Percentiles rank a stretch among this genome's conserved stretches.
Evolutionary conservation across 2,113 vertebrate genomes (phyloP).

Genomic region (Nansenia antarctica): DNA sequence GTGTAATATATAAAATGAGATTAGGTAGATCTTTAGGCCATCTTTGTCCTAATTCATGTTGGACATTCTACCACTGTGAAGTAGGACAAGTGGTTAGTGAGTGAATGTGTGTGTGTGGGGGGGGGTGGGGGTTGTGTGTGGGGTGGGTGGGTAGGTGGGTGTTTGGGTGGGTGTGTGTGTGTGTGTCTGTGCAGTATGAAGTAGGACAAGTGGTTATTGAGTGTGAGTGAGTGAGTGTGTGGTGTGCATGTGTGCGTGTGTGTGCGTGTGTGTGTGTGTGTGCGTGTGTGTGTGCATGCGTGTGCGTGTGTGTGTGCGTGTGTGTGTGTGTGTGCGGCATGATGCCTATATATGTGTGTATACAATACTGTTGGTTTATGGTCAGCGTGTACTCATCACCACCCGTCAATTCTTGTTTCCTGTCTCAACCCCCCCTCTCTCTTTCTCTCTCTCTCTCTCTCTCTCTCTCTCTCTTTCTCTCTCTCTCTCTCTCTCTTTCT

Average conservation of each 20-base stretch:
- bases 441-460: not conserved
- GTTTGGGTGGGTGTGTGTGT: not conserved
- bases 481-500: not conserved
- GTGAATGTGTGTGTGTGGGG: slow-evolving; percentile 1
- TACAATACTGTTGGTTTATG: not conserved
- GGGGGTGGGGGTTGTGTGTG: not conserved
- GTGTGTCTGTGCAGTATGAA: slow-evolving; percentile 13
- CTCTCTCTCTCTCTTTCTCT: not conserved
- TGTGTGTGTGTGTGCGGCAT: not conserved
- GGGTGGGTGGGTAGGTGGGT: not conserved
- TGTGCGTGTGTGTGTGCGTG: not conserved
- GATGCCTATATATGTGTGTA: not conserved
- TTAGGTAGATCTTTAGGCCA: not conserved
- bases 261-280: no score
- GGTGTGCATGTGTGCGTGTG: no score
- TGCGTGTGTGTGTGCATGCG: no score
- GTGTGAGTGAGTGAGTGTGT: no score
- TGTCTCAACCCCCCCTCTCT: slow-evolving; percentile 17
- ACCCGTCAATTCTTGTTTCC: slow-evolving; percentile 26
- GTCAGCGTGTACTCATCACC: slow-evolving; percentile 15
- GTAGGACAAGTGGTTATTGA: slow-evolving; percentile 29
- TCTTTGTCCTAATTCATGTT: slow-evolving; percentile 39
- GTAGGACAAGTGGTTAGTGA: slow-evolving; percentile 29
- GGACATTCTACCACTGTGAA: slow-evolving; percentile 24
- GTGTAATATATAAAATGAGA: slow-evolving; percentile 30